Conservation (phyloP, 2,888 invertebrate genomes). For the Aleiodes alternator region DNA sequence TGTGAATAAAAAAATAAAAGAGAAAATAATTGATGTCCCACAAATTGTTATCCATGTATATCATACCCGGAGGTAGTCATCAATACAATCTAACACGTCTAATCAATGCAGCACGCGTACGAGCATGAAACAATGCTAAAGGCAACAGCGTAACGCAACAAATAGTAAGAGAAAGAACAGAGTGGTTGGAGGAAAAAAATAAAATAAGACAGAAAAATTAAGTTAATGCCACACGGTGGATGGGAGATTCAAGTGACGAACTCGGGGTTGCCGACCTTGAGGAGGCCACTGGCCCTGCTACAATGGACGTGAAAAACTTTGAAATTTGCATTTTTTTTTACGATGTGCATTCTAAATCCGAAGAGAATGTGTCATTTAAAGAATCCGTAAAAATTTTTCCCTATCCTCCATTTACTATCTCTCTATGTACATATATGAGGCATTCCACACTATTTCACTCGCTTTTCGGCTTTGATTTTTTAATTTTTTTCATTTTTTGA, state of each 20-base stretch:
- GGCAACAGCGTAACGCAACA: background rate
- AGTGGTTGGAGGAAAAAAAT: background rate
- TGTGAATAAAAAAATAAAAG: background rate
- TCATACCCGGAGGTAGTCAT: background rate
- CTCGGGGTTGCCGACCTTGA: slow-evolving; percentile 53
- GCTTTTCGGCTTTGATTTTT: no score
- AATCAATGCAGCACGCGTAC: slow-evolving; percentile 15
- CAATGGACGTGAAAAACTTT: slow-evolving; percentile 5
- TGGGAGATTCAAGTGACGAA: slow-evolving; percentile 6
- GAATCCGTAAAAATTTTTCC: no score
- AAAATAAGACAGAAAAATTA: background rate
- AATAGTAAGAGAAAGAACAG: background rate
- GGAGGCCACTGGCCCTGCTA: slow-evolving; percentile 56
- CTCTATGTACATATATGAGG: no score
- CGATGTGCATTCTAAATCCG: background rate
- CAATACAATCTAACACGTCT: background rate
- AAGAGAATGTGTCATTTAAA: no score
- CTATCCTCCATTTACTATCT: no score
- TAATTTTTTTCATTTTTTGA: no score
- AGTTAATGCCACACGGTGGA: background rate
- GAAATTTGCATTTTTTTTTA: no score
- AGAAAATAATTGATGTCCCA: slow-evolving; percentile 3
- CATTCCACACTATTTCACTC: no score
- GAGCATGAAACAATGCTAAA: slow-evolving; percentile 9
- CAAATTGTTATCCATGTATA: background rate